Conservation (phyloP, 2,888 invertebrate genomes). For the Chrysotoxum bicinctum region DNA sequence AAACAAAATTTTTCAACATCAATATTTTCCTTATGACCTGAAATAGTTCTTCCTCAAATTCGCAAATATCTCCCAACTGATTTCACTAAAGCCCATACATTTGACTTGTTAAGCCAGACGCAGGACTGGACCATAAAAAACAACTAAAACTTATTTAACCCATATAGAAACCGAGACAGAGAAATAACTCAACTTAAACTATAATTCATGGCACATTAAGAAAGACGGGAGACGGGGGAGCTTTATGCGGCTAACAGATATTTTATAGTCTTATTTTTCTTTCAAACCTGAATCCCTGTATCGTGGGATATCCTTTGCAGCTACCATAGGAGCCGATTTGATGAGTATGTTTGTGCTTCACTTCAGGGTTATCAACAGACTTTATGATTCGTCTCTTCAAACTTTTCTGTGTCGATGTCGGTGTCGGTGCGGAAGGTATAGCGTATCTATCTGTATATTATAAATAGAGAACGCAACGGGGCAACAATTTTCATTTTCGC, state of each 20-base stretch:
- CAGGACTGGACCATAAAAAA: neutral
- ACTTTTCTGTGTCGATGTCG: neutral
- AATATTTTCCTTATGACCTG: neutral
- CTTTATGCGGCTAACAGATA: slow-evolving; percentile 14
- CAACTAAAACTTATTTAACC: neutral
- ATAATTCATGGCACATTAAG: slow-evolving; percentile 30
- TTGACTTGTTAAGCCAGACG: neutral
- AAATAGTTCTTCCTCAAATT: neutral
- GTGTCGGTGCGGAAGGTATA: neutral
- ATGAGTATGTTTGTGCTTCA: slow-evolving; percentile 19
- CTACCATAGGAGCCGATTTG: neutral
- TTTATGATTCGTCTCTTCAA: slow-evolving; percentile 25
- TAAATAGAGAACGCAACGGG: neutral
- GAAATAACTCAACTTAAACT: slow-evolving; percentile 31
- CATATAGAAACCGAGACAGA: neutral
- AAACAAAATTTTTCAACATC: neutral
- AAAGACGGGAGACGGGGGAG: neutral
- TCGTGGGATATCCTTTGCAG: neutral
- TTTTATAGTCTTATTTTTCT: slow-evolving; percentile 18
- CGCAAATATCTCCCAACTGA: neutral
- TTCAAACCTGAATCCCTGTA: slow-evolving; percentile 1
- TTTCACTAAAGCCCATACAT: neutral
- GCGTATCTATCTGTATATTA: neutral
- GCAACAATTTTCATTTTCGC: slow-evolving; percentile 8
- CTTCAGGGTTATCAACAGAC: slow-evolving; percentile 37